Conservation (phyloP, 2,113 vertebrate genomes). For the Octodon degus region DNA sequence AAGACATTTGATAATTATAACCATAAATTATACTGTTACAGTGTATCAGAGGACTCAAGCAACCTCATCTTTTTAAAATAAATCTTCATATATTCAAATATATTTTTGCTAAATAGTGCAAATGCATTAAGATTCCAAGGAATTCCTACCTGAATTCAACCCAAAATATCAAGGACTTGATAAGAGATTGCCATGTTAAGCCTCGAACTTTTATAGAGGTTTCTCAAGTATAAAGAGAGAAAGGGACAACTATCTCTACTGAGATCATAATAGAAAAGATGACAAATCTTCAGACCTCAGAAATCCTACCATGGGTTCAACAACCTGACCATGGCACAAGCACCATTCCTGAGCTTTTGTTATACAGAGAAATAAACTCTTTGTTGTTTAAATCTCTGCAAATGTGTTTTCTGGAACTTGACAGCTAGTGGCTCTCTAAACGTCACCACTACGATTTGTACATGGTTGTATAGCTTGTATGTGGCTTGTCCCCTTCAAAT, state of each 20-base stretch:
- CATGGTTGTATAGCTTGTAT: not conserved
- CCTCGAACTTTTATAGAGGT: not conserved
- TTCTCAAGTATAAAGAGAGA: not conserved
- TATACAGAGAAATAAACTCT: not conserved
- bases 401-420: not conserved
- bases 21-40: not conserved
- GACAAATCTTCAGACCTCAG: not conserved
- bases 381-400: not conserved
- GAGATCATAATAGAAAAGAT: not conserved
- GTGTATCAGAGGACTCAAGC: not conserved
- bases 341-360: not conserved
- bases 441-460: no score
- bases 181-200: not conserved
- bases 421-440: not conserved
- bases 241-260: not conserved
- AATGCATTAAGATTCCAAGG: not conserved
- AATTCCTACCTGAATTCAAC: not conserved
- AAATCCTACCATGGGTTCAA: not conserved
- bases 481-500: no score
- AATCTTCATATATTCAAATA: not conserved
- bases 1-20: constrained; percentile 19
- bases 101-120: not conserved
- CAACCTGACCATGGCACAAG: not conserved
- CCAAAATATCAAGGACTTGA: not conserved
- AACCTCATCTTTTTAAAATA: not conserved